Evolutionary conservation across 2,113 vertebrate genomes (phyloP), one percentile per base, ranked within the genome.

Genomic region (Eira barbara): DNA sequence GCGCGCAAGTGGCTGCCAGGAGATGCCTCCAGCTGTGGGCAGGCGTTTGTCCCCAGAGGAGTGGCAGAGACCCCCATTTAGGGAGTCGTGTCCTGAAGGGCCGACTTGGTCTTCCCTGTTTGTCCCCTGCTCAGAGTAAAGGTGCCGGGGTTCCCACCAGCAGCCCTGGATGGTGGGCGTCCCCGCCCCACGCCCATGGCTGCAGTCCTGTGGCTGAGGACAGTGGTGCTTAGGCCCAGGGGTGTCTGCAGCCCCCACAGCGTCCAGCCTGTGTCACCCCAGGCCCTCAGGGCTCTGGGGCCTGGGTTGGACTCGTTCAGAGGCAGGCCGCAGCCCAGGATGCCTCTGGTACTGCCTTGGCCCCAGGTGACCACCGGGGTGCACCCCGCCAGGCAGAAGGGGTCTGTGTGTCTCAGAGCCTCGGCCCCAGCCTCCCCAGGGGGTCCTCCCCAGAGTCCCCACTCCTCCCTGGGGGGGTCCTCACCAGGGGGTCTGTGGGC

Each of bases 341-440:
- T 96, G 98, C 97, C 98, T 99, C 99, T 99, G 99, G 99, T 99
- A 99, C 98, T 96, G 98, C 99, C 98, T 98, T 98, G 98, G 99
- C 98, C 98, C 98, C 81, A 95, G 98, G 98, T 98, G 98, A 98
- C 98, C 97, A 83, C 98, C 59, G 31, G 65, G 73, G 88, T 57
- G 42, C 92, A 67, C 39, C 18, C 7, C 2, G 10, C 31, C 29
- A 18, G n/a, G 69, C 7, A 82, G 82, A 23, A n/a, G 15, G 8
- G 88, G 6, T 29, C 18, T 31, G 42, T 29, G 69, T 57, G 69
- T 80, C 57, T 65, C 42, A 1, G 47, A 74, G 59, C 74, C 34
- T 27, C 3, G 39, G 55, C 55, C 47, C 9, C 1, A 14, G 76
- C 11, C 21, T 14, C 21, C 67, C 15, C 47, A 15, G 34, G 52